phyloP scores from a whole-genome alignment of 2,888 invertebrate species.

The Athalia cordata region DNA sequence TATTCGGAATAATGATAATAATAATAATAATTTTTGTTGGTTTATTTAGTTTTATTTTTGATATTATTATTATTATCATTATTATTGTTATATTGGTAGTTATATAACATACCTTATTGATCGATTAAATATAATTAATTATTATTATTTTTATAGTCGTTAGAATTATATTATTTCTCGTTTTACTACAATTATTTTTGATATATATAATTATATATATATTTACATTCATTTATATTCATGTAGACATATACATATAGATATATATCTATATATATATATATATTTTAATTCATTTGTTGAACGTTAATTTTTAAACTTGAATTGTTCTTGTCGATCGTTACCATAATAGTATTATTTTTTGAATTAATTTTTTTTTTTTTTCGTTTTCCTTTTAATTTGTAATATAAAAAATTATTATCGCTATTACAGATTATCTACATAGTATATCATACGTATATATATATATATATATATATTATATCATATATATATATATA shows the following conservation, averaged over 20 bases:
- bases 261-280: constrained; percentile 38
- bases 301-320: constrained; percentile 46
- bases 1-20: constrained; percentile 32
- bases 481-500: no score
- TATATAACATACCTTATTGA: neutral
- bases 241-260: constrained; percentile 29
- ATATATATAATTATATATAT: constrained; percentile 2
- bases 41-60: constrained; percentile 25
- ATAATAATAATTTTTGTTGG: neutral
- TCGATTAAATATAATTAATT: neutral
- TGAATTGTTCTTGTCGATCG: constrained; percentile 34
- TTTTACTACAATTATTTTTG: constrained; percentile 8
- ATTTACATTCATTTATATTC: constrained; percentile 1
- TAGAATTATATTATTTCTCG: constrained; percentile 6
- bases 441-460: constrained; percentile 42
- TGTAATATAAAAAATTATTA: constrained; percentile 56
- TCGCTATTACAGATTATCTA: constrained; percentile 53
- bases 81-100: neutral
- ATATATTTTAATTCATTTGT: constrained; percentile 33
- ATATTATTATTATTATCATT: constrained; percentile 13
- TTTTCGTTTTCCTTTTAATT: constrained; percentile 42
- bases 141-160: neutral
- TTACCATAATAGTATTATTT: neutral
- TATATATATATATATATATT: constrained; percentile 30
- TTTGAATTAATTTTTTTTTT: constrained; percentile 37